phyloP scores from a whole-genome alignment of 2,113 vertebrate genomes.

The Chionis minor region DNA sequence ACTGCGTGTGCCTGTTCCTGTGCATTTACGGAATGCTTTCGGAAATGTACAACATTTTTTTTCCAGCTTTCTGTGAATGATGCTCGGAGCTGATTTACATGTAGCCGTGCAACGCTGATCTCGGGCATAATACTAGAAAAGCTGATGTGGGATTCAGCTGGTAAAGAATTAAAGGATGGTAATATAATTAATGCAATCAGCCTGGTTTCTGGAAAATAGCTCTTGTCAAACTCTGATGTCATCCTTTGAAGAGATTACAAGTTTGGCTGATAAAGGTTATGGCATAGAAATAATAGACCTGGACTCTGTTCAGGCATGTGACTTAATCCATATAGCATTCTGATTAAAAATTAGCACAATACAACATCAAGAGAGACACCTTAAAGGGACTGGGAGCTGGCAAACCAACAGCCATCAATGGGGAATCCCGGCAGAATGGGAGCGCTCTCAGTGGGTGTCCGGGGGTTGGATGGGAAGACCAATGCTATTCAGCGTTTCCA shows the following conservation, averaged over 20 bases:
- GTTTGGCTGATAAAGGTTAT: conserved; percentile 65
- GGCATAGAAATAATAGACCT: conserved; percentile 58
- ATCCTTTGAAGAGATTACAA: conserved; percentile 71
- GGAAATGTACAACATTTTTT: accelerated
- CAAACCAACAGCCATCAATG: conserved; percentile 47
- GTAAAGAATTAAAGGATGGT: conserved; percentile 61
- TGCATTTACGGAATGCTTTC: neutral
- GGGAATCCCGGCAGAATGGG: conserved; percentile 60
- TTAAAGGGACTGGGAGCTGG: conserved; percentile 55
- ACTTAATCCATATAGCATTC: conserved; percentile 62
- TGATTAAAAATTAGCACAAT: conserved; percentile 67
- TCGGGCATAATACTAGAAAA: conserved; percentile 32
- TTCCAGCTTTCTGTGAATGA: neutral
- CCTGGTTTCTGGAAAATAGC: conserved; percentile 59
- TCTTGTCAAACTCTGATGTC: conserved; percentile 66
- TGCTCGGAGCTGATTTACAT: neutral
- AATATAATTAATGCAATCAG: conserved; percentile 68
- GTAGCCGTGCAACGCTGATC: conserved; percentile 2
- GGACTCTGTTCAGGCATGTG: conserved; percentile 50
- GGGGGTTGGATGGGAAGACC: conserved; percentile 20
- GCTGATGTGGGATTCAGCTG: conserved; percentile 51
- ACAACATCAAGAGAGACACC: conserved; percentile 55
- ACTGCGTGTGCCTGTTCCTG: neutral
- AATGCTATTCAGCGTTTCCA: conserved; percentile 40
- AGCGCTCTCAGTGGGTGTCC: conserved; percentile 34